Conservation (phyloP, 2,113 vertebrate species). For the Dicentrarchus labrax region DNA sequence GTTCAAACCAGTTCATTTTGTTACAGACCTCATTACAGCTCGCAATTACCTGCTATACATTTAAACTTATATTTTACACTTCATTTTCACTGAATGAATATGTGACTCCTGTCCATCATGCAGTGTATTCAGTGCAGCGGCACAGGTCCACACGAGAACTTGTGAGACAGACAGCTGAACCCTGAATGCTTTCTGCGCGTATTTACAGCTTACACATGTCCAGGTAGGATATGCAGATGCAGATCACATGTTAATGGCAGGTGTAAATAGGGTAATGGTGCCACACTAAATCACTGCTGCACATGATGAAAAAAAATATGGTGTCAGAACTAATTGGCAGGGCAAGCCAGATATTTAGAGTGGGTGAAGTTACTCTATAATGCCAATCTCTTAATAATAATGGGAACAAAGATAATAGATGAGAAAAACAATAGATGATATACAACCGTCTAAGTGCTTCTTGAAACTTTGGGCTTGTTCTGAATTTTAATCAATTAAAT, state of each 20-base stretch:
- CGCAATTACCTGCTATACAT: too few relatives aligned
- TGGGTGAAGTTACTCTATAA: neutral
- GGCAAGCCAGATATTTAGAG: neutral
- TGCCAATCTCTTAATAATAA: neutral
- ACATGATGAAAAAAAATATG: neutral
- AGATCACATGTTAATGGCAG: neutral
- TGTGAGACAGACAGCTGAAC: too few relatives aligned
- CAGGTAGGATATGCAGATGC: neutral
- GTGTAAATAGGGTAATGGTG: neutral
- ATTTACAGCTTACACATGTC: neutral
- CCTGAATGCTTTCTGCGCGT: neutral
- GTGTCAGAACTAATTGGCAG: neutral
- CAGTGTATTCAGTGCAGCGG: too few relatives aligned
- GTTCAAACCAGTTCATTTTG: too few relatives aligned
- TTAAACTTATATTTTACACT: too few relatives aligned
- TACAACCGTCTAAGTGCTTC: neutral
- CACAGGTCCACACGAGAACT: too few relatives aligned
- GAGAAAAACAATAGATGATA: constrained; percentile 19
- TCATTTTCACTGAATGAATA: too few relatives aligned
- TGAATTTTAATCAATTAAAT: constrained; percentile 54
- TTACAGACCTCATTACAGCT: too few relatives aligned
- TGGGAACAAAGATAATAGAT: neutral
- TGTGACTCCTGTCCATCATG: too few relatives aligned
- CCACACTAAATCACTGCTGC: neutral
- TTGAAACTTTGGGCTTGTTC: constrained; percentile 37